phyloP scores from a whole-genome alignment of 2,797 vertebrate genomes.

The Molossus alvarezi region DNA sequence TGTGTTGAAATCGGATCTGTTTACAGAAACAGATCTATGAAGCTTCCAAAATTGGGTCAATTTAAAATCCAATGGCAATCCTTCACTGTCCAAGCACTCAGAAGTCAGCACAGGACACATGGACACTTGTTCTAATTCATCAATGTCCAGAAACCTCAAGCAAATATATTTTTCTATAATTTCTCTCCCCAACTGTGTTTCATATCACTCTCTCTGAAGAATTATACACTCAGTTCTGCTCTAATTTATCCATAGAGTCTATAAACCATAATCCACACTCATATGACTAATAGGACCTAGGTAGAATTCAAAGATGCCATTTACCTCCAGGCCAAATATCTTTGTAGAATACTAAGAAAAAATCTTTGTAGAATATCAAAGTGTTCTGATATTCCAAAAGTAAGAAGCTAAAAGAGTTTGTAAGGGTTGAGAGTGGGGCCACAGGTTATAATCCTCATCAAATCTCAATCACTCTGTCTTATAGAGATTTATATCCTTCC shows the following conservation, averaged over 20 bases:
- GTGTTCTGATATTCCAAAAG: neutral
- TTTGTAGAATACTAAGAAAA: constrained; percentile 35
- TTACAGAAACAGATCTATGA: constrained; percentile 84
- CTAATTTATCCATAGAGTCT: constrained; percentile 50
- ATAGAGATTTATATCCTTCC: neutral
- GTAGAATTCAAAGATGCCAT: constrained; percentile 47
- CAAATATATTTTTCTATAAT: constrained; percentile 62
- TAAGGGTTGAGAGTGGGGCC: neutral
- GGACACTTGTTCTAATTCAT: constrained; percentile 79
- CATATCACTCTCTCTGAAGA: constrained; percentile 15
- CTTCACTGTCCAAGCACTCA: constrained; percentile 72
- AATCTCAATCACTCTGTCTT: constrained; percentile 4
- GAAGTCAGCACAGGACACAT: constrained; percentile 79
- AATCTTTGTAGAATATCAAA: constrained; percentile 40
- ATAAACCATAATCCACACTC: constrained; percentile 27
- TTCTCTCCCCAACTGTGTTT: constrained; percentile 40
- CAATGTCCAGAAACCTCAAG: constrained; percentile 74
- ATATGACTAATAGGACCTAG: neutral
- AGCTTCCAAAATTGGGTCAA: constrained; percentile 85
- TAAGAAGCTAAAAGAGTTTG: constrained; percentile 5
- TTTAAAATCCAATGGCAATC: constrained; percentile 83
- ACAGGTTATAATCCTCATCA: constrained; percentile 2
- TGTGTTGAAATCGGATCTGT: constrained; percentile 83
- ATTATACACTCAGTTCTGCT: constrained; percentile 38
- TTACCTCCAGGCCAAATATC: constrained; percentile 50